Base-by-base conservation (phyloP, 1,140 invertebrate genomes). In the Nylanderia fulva region DNA sequence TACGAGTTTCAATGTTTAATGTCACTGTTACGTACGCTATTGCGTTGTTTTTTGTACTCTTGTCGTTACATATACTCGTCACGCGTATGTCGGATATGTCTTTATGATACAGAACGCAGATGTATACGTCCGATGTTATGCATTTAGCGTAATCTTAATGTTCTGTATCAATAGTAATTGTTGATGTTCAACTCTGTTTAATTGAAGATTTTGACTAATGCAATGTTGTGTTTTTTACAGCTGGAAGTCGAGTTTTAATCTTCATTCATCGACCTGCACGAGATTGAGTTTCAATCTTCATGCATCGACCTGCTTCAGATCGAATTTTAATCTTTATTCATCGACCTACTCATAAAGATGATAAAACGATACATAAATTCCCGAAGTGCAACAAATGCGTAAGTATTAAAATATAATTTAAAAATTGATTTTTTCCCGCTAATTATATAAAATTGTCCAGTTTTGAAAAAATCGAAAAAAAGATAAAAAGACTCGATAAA, bases 1-100 rank as follows among this genome's bases (percentile, higher is more conserved):
- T 77, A 85, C 64, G 76, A 72, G 64, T 54, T 42, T 27, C 36
- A 36, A 77, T 72, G 82, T 84, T 66, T 79, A 85, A 72, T 58
- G 45, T 72, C 68, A 86, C 27, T 58, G 27, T 71, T 45, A 66
- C 75, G 64, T 56, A 42, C n/a, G 9, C 42, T 82, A 3, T 33
- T 33, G 84, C 11, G 13, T 48, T 82, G 45, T 36, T 75, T 84
- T 66, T 64, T 71, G 77, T 82, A 71, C 39, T 27, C 48, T 79
- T 27, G 63, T 24, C 48, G n/a, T 71, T 56, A 39, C 66, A 29
- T 45, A 45, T 29, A 80, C 66, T 58, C 29, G 24, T 36, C 21
- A 24, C 33, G 27, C 33, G 27, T 42, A 36, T 24, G 29, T 33
- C 77, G 36, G 24, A 56, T 48, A 48, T 71, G 77, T 72, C 52